These are phyloP conservation scores for Notothenia rossii DNA, from an alignment of 2,113 vertebrate species.

Conservation along the genomic window DNA sequence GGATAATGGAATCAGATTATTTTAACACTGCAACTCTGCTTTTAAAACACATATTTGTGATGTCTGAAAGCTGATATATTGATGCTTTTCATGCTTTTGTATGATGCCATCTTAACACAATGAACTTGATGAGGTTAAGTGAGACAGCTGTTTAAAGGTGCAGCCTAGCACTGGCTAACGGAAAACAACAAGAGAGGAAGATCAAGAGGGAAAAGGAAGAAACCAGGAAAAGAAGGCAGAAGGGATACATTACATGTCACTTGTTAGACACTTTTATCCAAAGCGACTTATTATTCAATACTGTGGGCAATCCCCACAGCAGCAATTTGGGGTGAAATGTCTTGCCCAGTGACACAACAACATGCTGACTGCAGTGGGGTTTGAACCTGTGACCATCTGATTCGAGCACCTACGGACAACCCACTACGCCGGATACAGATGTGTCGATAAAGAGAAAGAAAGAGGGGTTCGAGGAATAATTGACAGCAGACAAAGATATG, in stretches of 20 bases:
- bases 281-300: too few species aligned
- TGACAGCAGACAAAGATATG: conserved; percentile 17
- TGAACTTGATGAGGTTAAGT: conserved; percentile 25
- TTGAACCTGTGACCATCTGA: too few species aligned
- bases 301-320: too few species aligned
- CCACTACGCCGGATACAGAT: background rate
- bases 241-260: background rate
- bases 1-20: conserved; percentile 2
- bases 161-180: conserved; percentile 3
- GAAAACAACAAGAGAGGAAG: conserved; percentile 16
- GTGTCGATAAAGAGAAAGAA: conserved; percentile 7
- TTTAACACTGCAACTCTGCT: background rate
- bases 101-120: conserved; percentile 1
- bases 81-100: background rate
- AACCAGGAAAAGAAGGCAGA: conserved; percentile 17
- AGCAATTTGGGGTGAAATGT: too few species aligned
- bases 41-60: conserved; percentile 1
- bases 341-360: too few species aligned
- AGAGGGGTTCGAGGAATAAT: background rate
- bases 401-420: too few species aligned
- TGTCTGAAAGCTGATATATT: conserved; percentile 1
- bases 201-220: conserved; percentile 16
- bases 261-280: too few species aligned
- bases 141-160: conserved; percentile 29
- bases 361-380: too few species aligned